A percentile compares a stretch with the other conserved stretches of the same genome.
Conservation (phyloP, 2,797 vertebrate genomes). For the Clamator glandarius region DNA sequence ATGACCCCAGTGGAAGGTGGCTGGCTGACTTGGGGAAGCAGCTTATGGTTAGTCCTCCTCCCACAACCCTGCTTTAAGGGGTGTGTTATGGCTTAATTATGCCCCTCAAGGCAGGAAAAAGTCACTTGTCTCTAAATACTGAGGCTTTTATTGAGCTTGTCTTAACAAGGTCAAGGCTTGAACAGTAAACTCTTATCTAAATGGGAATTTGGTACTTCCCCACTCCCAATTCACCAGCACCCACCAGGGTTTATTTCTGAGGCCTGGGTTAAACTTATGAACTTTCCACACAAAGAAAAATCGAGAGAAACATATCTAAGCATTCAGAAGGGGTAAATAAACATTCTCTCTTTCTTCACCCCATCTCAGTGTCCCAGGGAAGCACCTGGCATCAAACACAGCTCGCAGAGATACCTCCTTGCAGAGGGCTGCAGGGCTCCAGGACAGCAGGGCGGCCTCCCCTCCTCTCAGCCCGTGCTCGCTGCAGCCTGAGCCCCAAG, state of each 20-base stretch:
- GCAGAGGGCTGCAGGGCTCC: background rate
- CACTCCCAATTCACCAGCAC: background rate
- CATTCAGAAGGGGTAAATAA: background rate
- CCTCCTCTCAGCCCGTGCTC: background rate
- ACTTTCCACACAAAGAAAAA: background rate
- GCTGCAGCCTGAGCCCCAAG: rapidly evolving
- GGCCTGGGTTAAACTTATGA: background rate
- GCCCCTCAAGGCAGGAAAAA: slow-evolving; percentile 62
- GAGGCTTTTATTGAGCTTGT: slow-evolving; percentile 56
- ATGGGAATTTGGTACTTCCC: background rate
- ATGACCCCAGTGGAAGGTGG: background rate
- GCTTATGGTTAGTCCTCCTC: background rate
- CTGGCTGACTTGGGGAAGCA: background rate
- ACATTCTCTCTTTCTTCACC: background rate
- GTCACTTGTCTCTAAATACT: slow-evolving; percentile 58
- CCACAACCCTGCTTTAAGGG: slow-evolving; percentile 14
- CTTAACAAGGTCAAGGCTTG: slow-evolving; percentile 63
- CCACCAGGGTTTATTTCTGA: background rate
- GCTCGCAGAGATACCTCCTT: background rate
- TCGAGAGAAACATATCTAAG: background rate
- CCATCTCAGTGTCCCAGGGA: background rate
- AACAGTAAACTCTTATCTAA: slow-evolving; percentile 24
- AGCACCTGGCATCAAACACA: background rate
- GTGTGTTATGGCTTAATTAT: slow-evolving; percentile 53
- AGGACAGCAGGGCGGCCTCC: background rate